Conservation (phyloP, 2,113 vertebrate genomes). For the Muscicapa adusta region DNA sequence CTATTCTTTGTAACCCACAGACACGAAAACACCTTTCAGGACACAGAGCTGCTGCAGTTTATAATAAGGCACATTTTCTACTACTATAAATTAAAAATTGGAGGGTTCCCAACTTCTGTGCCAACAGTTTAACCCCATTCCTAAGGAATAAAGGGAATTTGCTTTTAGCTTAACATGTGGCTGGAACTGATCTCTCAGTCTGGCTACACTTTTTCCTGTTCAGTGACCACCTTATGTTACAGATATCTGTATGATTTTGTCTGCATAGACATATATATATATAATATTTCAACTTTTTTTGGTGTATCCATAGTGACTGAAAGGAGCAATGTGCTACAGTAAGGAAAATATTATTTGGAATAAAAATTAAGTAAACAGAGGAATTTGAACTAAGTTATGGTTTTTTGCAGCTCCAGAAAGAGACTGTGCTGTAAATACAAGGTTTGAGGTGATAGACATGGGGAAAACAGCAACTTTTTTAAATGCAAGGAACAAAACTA, state of each 20-base stretch:
- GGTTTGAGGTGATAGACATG: not conserved
- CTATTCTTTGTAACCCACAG: accelerated
- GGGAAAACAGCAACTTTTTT: not conserved
- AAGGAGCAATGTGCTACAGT: not conserved
- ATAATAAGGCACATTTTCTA: not conserved
- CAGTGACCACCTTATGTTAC: not conserved
- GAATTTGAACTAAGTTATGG: not conserved
- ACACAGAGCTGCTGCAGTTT: not conserved
- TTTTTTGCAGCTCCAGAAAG: not conserved
- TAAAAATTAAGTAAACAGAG: not conserved
- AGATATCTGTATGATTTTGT: not conserved
- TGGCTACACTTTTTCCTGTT: not conserved
- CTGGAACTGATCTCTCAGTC: not conserved
- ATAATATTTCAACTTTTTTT: not conserved
- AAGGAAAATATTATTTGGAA: not conserved
- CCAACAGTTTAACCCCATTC: not conserved
- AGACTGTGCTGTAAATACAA: not conserved
- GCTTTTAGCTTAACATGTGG: not conserved
- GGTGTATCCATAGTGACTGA: not conserved
- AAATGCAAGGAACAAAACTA: not conserved
- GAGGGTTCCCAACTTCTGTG: not conserved
- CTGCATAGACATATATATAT: no score
- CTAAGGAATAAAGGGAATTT: not conserved
- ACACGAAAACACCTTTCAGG: not conserved
- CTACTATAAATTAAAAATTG: not conserved